These are phyloP conservation scores for Drosophila villosipedis DNA, from an alignment of 2,888 invertebrate species.

Conservation along the genomic window DNA sequence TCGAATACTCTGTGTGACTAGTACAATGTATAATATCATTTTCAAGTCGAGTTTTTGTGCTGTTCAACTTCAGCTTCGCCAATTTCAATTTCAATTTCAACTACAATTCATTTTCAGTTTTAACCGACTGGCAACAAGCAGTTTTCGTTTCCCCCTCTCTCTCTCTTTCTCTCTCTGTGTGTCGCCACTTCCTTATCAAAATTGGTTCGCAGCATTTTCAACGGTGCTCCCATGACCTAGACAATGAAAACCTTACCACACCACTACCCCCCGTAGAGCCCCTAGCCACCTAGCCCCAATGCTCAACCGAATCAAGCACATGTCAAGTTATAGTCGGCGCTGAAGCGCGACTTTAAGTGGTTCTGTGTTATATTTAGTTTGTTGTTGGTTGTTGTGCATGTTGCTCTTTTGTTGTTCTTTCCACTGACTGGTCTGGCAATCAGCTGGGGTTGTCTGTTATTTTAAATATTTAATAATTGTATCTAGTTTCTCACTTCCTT, in stretches of 20 bases:
- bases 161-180: neutral
- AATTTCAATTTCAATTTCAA: no score
- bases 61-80: neutral
- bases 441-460: conserved; percentile 55
- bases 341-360: conserved; percentile 73
- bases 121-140: conserved; percentile 11
- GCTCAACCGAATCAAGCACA: neutral
- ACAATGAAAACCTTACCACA: conserved; percentile 1
- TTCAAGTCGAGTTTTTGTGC: neutral
- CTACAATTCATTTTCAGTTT: conserved; percentile 2
- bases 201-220: conserved; percentile 49
- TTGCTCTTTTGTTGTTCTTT: conserved; percentile 39
- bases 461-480: conserved; percentile 81
- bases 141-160: no score
- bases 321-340: conserved; percentile 42
- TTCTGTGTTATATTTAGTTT: conserved; percentile 25
- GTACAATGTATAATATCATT: neutral
- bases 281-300: neutral
- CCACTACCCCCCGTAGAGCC: neutral
- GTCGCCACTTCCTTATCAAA: conserved; percentile 39
- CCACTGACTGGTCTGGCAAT: conserved; percentile 22
- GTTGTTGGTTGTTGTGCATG: conserved; percentile 1
- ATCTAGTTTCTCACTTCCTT: conserved; percentile 73
- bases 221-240: conserved; percentile 55
- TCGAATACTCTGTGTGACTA: neutral